phyloP scores from a whole-genome alignment of 2,888 invertebrate genomes.

The Encarsia formosa region DNA sequence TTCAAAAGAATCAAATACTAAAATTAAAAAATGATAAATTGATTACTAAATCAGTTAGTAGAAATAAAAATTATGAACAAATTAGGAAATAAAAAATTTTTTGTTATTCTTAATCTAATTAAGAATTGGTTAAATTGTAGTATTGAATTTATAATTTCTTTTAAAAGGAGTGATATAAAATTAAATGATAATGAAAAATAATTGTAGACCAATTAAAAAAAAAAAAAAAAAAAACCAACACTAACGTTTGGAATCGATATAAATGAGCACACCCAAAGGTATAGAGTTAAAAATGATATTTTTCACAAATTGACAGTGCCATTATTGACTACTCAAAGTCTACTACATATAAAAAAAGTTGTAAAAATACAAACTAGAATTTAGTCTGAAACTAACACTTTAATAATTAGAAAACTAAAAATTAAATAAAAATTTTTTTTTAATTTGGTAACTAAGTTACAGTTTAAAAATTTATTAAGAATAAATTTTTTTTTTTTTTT shows the following conservation, averaged over 20 bases:
- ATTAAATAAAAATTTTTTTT: background rate
- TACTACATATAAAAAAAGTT: background rate
- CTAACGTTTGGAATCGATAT: too few relatives aligned
- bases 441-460: background rate
- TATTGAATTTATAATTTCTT: too few relatives aligned
- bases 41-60: background rate
- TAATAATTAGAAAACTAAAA: background rate
- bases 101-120: too few relatives aligned
- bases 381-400: background rate
- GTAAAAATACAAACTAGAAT: background rate
- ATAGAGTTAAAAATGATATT: background rate
- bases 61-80: too few relatives aligned
- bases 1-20: background rate
- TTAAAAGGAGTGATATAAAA: too few relatives aligned
- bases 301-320: slow-evolving; percentile 10
- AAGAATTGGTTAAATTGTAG: too few relatives aligned
- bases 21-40: background rate
- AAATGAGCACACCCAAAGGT: too few relatives aligned
- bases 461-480: background rate
- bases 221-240: too few relatives aligned
- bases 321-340: slow-evolving; percentile 2
- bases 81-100: background rate
- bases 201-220: too few relatives aligned
- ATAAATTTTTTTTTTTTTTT: background rate
- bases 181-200: too few relatives aligned